Conservation (phyloP, 2,113 vertebrate species). For the Podarcis muralis region DNA sequence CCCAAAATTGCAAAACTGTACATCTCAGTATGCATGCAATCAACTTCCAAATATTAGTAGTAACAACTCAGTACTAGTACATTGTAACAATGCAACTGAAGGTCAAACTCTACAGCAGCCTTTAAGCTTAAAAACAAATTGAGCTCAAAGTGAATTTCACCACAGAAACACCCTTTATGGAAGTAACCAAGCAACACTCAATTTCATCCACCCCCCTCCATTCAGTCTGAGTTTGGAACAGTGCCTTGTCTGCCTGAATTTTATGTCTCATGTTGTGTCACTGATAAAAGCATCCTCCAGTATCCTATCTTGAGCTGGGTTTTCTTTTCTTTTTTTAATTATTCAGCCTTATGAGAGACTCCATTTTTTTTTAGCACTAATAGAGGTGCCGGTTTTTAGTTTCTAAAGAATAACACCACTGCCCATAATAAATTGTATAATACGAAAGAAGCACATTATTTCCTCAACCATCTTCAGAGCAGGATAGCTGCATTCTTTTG, state of each 20-base stretch:
- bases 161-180: background rate
- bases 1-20: constrained; percentile 16
- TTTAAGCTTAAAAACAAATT: background rate
- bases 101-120: background rate
- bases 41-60: constrained; percentile 18
- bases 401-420: background rate
- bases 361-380: background rate
- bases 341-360: background rate
- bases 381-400: too few species aligned
- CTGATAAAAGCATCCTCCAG: background rate
- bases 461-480: background rate
- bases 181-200: background rate
- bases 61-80: background rate
- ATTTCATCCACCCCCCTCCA: background rate
- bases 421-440: background rate
- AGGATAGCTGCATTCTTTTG: background rate
- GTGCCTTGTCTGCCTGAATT: background rate
- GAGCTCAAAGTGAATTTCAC: background rate
- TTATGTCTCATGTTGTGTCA: background rate
- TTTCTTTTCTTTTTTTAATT: background rate
- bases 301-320: background rate
- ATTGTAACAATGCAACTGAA: background rate
- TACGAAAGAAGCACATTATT: background rate
- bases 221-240: background rate
- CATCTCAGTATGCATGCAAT: constrained; percentile 4